Evolutionary conservation across 2,888 invertebrate genomes (phyloP), one percentile per base, ranked within the genome.

Genomic region (Auanema sp.): DNA sequence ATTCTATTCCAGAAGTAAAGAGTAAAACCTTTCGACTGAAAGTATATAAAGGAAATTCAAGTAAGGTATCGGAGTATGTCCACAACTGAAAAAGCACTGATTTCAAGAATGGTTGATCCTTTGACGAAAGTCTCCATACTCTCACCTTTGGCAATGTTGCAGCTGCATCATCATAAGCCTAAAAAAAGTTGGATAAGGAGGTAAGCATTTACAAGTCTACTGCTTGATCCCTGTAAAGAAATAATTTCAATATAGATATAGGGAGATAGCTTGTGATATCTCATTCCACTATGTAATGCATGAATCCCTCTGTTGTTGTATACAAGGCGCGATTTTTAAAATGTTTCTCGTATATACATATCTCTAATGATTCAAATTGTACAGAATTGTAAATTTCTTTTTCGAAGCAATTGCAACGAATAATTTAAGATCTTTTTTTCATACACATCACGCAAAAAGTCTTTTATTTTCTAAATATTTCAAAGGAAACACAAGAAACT

Each of bases 131-230:
- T 72, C 6, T 70, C 68, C 21, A 72, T 72, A 52, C 62, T 72
- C n/a, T 68, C 68, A 52, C 70, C 72, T 6, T 18, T 74, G 63
- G 74, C 74, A n/a, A 74, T 74, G 74, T 64, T 74, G 14, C 71
- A 71, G 16, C 49, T 68, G 54, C 65, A 66, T 33, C 69, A 73
- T 57, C 69, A 74, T 24, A 60, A 64, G 44, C 71, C 71, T 1
- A 74, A 74, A 60, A 74, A 71, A 23, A 65, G 68, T n/a, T 74
- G 74, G 74, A 58, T 74, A 54, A 57, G 68, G 54, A 71, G 71
- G 74, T 74, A 54, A 55, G 64, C 58, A 43, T 41, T 44, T 53
- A 2, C 5, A 51, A 40, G 8, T 40, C 10, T 40, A 16, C 12
- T 16, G 18, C 8, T 42, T 40, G 56, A 40, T 55, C 14, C 41